Evolutionary conservation across 1,140 invertebrate species (phyloP).

Genomic region (Druon quercuslanigerum): DNA sequence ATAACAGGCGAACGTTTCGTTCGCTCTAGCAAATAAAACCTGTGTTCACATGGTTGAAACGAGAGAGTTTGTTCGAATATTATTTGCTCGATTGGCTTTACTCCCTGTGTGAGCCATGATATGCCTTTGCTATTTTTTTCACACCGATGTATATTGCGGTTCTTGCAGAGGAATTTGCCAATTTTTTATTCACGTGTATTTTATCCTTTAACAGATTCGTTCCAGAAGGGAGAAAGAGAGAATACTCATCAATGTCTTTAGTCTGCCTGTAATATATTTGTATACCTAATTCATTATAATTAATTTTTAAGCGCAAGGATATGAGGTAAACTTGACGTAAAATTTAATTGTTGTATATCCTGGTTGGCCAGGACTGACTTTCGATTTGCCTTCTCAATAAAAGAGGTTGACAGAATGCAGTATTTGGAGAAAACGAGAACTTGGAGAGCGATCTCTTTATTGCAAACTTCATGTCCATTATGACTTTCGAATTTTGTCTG

Average conservation of each 20-base stretch:
- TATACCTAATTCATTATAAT: no score
- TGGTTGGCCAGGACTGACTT: background rate
- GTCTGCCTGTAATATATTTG: no score
- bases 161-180: background rate
- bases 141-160: conserved; percentile 3
- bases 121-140: conserved; percentile 43
- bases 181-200: conserved; percentile 51
- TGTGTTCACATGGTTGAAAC: conserved; percentile 57
- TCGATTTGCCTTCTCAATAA: background rate
- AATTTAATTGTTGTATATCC: no score
- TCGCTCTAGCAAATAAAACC: conserved; percentile 58
- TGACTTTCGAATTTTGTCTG: background rate
- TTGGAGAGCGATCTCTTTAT: conserved; percentile 35
- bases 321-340: no score
- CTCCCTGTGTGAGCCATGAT: conserved; percentile 37
- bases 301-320: no score
- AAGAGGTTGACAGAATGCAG: background rate
- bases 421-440: conserved; percentile 40
- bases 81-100: conserved; percentile 57
- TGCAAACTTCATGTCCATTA: background rate
- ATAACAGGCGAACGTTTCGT: conserved; percentile 59
- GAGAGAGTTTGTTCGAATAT: conserved; percentile 58
- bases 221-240: background rate
- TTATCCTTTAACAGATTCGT: conserved; percentile 35
- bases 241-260: no score